These are phyloP conservation scores for Theretra japonica DNA, from an alignment of 2,888 invertebrate species.

Conservation along the genomic window DNA sequence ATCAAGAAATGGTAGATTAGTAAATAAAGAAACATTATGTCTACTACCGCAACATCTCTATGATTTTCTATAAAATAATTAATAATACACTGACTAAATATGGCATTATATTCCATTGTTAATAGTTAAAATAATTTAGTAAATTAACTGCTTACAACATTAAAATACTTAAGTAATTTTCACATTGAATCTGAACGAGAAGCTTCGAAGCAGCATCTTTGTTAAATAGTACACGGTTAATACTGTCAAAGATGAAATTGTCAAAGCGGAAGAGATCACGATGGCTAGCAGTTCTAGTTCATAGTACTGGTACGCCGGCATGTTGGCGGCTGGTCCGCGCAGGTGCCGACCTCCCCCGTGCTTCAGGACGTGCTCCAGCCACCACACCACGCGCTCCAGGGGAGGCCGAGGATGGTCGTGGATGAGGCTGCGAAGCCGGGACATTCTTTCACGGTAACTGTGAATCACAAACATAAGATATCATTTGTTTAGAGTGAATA, in stretches of 20 bases:
- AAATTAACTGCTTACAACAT: not conserved
- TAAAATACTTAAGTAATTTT: not conserved
- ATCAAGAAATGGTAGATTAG: too few species aligned
- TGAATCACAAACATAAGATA: not conserved
- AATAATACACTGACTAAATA: too few species aligned
- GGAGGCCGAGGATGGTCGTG: not conserved
- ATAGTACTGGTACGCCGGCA: not conserved
- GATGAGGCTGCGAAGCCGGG: not conserved
- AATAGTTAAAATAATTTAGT: too few species aligned
- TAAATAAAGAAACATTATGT: too few species aligned
- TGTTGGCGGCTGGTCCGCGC: slow-evolving; percentile 19
- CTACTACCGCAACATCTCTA: too few species aligned
- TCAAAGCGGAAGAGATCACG: not conserved
- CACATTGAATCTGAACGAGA: not conserved
- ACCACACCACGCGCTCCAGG: slow-evolving; percentile 11
- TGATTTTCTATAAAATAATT: too few species aligned
- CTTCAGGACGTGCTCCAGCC: slow-evolving; percentile 8
- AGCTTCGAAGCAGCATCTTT: not conserved
- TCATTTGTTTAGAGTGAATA: too few species aligned
- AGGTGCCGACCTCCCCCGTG: slow-evolving; percentile 21
- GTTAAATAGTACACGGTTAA: not conserved
- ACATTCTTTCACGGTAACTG: slow-evolving; percentile 21
- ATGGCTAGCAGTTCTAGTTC: not conserved
- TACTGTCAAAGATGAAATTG: not conserved
- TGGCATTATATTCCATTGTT: too few species aligned